Base-by-base conservation (phyloP, 1,140 invertebrate species). In the Hyphantria cunea region DNA sequence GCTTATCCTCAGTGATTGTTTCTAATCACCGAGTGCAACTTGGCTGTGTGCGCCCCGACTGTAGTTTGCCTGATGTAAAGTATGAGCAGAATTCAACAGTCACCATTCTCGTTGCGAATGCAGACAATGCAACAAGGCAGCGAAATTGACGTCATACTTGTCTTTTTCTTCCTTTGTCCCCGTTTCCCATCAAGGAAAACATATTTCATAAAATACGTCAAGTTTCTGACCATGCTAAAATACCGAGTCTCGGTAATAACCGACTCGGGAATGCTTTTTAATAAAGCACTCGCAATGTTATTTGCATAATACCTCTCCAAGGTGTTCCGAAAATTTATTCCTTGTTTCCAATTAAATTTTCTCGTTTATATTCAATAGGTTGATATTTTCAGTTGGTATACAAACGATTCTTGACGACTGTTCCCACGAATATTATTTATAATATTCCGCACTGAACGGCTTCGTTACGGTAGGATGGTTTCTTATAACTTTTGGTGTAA, bases 331-430 rank as follows among this genome's bases (percentile, higher is more conserved):
- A 48, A 48, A 37, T 58, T 45, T 49, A 58, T 58, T 48, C 45
- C 15, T 49, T 58, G 34, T 48, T 49, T 58, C 45, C 55, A 58
- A 58, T 58, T 58, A 60, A 58, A 58, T 52, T 49, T 33, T 6
- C 10, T 41, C 56, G 54, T 67, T 66, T 55, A 55, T 61, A 66
- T 64, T 64, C 63, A 63, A 55, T 63, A 49, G 41, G 32, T 51
- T 47, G 15, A 42, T 41, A 49, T 63, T 49, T 54, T 49, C 10
- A 4, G 59, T 11, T 6, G 0, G 41, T 9, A 10, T 47, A 17
- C 9, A 0, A 25, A 42, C n/a, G 33, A 58, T 48, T 7, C 9
- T 14, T 56, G 17, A 25, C 17, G 17, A 25, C 17, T 25, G 17
- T 25, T 25, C 17, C 17, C 17, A 25, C 17, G 17, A 25, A 25